Conservation (phyloP, 2,888 invertebrate genomes). For the Aphodius sticticus region DNA sequence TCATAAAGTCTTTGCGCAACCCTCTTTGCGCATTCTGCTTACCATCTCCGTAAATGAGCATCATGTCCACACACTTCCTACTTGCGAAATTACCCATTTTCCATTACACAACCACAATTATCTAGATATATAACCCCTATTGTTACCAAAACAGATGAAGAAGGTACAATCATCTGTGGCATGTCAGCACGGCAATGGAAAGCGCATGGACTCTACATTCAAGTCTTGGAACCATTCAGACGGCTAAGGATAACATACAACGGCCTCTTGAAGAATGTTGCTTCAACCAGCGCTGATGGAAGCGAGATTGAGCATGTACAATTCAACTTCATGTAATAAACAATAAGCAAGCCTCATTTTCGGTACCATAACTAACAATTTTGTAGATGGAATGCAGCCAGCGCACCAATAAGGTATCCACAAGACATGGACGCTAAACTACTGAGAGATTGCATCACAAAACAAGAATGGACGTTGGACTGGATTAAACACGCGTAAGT, state of each 20-base stretch:
- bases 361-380: constrained; percentile 43
- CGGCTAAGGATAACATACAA: constrained; percentile 73
- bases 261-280: constrained; percentile 64
- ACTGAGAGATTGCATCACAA: constrained; percentile 65
- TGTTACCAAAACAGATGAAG: constrained; percentile 61
- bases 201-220: constrained; percentile 68
- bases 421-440: constrained; percentile 65
- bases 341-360: no score
- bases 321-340: constrained; percentile 68
- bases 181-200: constrained; percentile 63
- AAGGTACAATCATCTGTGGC: constrained; percentile 48
- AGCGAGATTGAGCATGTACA: constrained; percentile 56
- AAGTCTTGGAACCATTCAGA: constrained; percentile 67
- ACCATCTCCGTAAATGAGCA: no score
- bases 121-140: no score
- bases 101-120: no score
- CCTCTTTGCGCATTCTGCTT: no score
- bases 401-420: constrained; percentile 62
- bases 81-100: no score
- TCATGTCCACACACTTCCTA: no score
- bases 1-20: no score
- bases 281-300: neutral
- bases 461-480: constrained; percentile 66
- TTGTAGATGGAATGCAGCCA: constrained; percentile 66
- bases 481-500: constrained; percentile 67